Conservation (phyloP, 2,888 invertebrate genomes). For the Caenorhabditis sp. region DNA sequence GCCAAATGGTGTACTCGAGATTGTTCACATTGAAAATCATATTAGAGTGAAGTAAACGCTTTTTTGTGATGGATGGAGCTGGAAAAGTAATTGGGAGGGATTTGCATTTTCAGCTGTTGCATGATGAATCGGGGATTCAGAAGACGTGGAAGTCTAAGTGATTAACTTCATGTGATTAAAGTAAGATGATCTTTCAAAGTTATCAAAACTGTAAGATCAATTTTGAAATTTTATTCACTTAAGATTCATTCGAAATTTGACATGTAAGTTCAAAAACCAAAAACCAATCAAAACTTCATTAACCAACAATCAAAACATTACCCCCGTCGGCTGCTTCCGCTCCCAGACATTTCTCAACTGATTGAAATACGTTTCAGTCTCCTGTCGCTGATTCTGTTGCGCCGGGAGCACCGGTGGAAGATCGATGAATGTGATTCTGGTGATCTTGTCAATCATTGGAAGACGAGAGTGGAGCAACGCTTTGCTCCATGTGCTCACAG, state of each 20-base stretch:
- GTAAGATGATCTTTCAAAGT: too few relatives aligned
- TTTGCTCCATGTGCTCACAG: constrained; percentile 54
- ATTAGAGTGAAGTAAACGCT: too few relatives aligned
- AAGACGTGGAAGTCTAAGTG: too few relatives aligned
- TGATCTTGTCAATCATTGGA: constrained; percentile 31
- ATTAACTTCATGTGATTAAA: too few relatives aligned
- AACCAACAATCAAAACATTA: background rate
- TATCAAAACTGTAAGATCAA: too few relatives aligned
- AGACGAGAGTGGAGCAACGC: constrained; percentile 18
- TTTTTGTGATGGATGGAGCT: background rate
- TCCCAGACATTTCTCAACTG: constrained; percentile 41
- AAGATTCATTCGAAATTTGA: background rate
- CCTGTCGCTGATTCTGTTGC: constrained; percentile 13
- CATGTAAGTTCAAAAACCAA: background rate
- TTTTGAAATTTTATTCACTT: too few relatives aligned
- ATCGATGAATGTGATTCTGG: constrained; percentile 46
- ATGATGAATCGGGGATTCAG: too few relatives aligned
- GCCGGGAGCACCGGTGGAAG: background rate
- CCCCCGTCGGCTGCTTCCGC: background rate
- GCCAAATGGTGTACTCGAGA: constrained; percentile 17
- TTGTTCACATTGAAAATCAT: constrained; percentile 38
- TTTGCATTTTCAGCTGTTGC: too few relatives aligned
- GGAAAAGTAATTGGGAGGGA: too few relatives aligned
- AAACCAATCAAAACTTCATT: background rate
- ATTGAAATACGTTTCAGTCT: constrained; percentile 40